These are phyloP conservation scores for Hucho hucho DNA, from an alignment of 2,113 vertebrate genomes.

Conservation along the genomic window DNA sequence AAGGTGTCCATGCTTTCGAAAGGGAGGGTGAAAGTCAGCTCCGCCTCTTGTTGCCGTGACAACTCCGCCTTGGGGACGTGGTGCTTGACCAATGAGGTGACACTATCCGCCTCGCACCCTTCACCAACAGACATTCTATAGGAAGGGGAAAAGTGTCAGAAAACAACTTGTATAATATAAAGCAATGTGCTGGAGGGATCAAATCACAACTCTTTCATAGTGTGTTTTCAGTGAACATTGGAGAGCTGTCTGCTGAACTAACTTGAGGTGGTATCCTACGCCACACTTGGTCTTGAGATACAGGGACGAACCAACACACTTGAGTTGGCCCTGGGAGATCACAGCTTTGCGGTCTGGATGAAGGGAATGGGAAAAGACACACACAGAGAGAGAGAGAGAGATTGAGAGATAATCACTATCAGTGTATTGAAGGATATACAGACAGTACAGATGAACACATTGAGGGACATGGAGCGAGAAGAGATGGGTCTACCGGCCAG, in stretches of 20 bases:
- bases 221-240: too few species aligned
- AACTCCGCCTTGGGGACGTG: constrained; percentile 83
- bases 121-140: constrained; percentile 86
- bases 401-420: background rate
- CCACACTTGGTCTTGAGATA: constrained; percentile 97
- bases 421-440: background rate
- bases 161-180: too few species aligned
- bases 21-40: constrained; percentile 87
- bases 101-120: constrained; percentile 75
- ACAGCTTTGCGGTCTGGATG: constrained; percentile 91
- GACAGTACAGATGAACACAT: background rate
- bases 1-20: constrained; percentile 90
- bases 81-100: constrained; percentile 80
- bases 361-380: background rate
- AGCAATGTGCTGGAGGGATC: too few species aligned
- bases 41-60: constrained; percentile 82
- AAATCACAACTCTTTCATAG: background rate
- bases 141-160: background rate
- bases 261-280: constrained; percentile 94
- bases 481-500: constrained; percentile 80
- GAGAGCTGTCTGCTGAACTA: constrained; percentile 17
- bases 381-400: background rate
- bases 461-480: background rate
- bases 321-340: constrained; percentile 93
- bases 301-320: constrained; percentile 92